Evolutionary conservation across 37 sponge, comb jelly and placozoan genomes (phyloP).

Genomic region (Hexactinellida sp.): DNA sequence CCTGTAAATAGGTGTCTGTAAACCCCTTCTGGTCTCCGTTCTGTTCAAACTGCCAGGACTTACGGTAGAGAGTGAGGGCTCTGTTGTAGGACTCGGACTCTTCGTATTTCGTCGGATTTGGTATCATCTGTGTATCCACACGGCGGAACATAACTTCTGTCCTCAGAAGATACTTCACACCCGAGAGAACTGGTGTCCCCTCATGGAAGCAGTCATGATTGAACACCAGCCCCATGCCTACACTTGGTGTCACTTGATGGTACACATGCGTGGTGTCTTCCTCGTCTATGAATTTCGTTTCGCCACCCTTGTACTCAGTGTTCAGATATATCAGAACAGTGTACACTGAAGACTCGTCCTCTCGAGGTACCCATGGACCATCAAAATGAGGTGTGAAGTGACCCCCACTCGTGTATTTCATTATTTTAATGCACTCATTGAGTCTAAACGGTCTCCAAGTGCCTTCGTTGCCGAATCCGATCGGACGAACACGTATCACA

Average conservation of each 20-base stretch:
- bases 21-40: slow-evolving; percentile 26
- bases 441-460: slow-evolving; percentile 31
- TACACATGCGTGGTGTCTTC: background rate
- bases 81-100: slow-evolving; percentile 10
- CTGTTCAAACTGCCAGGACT: slow-evolving; percentile 26
- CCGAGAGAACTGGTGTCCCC: slow-evolving; percentile 19
- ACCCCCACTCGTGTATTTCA: slow-evolving; percentile 27
- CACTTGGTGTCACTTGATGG: slow-evolving; percentile 11
- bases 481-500: slow-evolving; percentile 26
- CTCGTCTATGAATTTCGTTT: slow-evolving; percentile 20
- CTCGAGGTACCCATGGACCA: slow-evolving; percentile 38
- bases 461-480: slow-evolving; percentile 36
- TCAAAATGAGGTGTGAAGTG: slow-evolving; percentile 35
- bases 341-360: slow-evolving; percentile 28
- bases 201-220: slow-evolving; percentile 35
- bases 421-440: slow-evolving; percentile 31
- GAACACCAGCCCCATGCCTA: slow-evolving; percentile 24
- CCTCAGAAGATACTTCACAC: slow-evolving; percentile 29
- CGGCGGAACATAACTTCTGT: slow-evolving; percentile 33
- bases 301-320: slow-evolving; percentile 25
- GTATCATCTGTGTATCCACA: slow-evolving; percentile 32
- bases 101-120: slow-evolving; percentile 9
- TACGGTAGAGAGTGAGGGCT: slow-evolving; percentile 23
- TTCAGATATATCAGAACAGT: slow-evolving; percentile 32
- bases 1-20: slow-evolving; percentile 28